Evolutionary conservation across 2,888 invertebrate species (phyloP).

Genomic region (Sicus ferrugineus): DNA sequence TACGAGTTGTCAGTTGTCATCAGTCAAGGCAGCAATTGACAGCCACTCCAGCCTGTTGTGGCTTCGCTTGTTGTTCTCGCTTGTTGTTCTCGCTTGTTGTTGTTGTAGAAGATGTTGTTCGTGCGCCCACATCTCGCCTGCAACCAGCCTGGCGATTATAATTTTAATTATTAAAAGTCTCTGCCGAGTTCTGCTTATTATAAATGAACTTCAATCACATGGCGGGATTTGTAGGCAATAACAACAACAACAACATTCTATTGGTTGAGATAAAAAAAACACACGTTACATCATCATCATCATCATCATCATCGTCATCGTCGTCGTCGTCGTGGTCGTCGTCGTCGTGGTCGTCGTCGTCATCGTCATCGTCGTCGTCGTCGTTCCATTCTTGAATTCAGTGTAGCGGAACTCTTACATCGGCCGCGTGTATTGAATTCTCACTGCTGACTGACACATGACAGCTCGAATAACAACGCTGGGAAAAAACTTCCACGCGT

Average conservation of each 20-base stretch:
- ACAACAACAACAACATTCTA: too few species aligned
- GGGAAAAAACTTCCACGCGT: neutral
- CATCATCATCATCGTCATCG: conserved; percentile 9
- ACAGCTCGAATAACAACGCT: conserved; percentile 2
- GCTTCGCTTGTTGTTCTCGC: too few species aligned
- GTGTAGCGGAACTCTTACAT: conserved; percentile 5
- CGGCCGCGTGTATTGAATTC: neutral
- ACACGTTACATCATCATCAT: conserved; percentile 6
- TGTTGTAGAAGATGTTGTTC: conserved; percentile 7
- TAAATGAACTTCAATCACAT: neutral
- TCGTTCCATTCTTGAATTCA: neutral
- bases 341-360: neutral
- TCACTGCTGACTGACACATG: conserved; percentile 18
- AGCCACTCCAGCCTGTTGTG: conserved; percentile 27
- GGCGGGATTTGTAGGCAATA: neutral
- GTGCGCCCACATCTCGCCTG: conserved; percentile 19
- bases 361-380: neutral
- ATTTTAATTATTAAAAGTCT: conserved; percentile 31
- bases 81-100: too few species aligned
- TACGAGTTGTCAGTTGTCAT: conserved; percentile 35
- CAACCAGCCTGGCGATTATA: neutral
- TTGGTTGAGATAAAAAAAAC: neutral
- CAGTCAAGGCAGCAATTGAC: conserved; percentile 32
- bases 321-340: too few species aligned
- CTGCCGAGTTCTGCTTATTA: conserved; percentile 14